Conservation (phyloP, 2,113 vertebrate species). For the Bombycilla garrulus region DNA sequence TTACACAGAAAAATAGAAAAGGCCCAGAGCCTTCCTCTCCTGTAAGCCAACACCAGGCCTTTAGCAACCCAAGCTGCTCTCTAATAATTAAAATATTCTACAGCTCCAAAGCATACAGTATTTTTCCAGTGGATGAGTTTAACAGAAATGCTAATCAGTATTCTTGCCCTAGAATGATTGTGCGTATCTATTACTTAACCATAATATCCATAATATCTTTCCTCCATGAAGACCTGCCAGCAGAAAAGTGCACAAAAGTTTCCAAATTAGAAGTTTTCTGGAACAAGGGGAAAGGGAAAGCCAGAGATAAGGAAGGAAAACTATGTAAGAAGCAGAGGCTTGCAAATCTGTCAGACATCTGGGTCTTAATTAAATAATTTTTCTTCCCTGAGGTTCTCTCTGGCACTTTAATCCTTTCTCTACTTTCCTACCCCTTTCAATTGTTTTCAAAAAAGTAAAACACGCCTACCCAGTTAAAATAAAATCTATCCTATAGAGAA, state of each 20-base stretch:
- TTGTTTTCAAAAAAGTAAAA: not conserved
- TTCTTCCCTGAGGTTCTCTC: constrained; percentile 1
- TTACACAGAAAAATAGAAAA: not conserved
- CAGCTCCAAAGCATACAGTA: not conserved
- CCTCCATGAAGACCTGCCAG: not conserved
- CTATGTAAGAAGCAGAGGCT: constrained; percentile 29
- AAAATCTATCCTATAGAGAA: not conserved
- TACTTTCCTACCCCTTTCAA: not conserved
- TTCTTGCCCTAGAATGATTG: not conserved
- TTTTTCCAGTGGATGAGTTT: not conserved
- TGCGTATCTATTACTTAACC: not conserved
- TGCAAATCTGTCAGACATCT: constrained; percentile 54
- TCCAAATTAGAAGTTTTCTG: constrained; percentile 26
- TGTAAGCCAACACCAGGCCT: not conserved
- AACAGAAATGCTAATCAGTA: constrained; percentile 7
- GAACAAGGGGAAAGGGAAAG: constrained; percentile 25
- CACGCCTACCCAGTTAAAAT: not conserved
- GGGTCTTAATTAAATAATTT: constrained; percentile 39
- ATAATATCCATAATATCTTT: not conserved
- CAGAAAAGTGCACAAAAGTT: not conserved
- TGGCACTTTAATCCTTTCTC: not conserved
- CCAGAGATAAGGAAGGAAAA: constrained; percentile 50
- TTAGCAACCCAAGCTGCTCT: not conserved
- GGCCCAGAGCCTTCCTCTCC: not conserved
- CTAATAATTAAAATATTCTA: not conserved